Evolutionary conservation across 2,797 vertebrate genomes (phyloP), one percentile per base, ranked within the genome.

Genomic region (Gastrophryne carolinensis): DNA sequence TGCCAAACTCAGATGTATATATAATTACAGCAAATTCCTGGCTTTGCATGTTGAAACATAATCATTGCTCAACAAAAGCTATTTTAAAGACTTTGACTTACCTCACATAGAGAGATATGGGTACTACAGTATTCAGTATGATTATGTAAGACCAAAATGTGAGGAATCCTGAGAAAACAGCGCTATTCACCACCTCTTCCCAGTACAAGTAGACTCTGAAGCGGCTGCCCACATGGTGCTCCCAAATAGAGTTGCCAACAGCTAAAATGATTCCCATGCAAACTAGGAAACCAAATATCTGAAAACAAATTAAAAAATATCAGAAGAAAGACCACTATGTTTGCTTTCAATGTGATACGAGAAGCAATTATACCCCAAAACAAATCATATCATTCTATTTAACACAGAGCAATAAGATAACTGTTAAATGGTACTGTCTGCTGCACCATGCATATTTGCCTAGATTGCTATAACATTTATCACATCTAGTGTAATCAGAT

Each of bases 71-170:
- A 57, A 32, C 9, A 57, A 17, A 32, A 57, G 15, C 7, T 19
- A 52, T 26, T 32, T 24, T 30, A 32, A 26, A 8, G 27, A 15
- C 54, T 41, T 27, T 29, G 13, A 4, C 89, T 86, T 83, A 93
- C 92, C 92, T 93, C 68, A 93, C 89, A 61, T 92, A 93, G 52
- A 93, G 83, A 1, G 91, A 93, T 80, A 93, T 93, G 12, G 91
- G 90, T 34, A 93, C 90, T n/a, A 92, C 89, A 4, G 92, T 92
- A 71, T 92, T 93, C 30, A 92, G 90, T 75, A 92, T 89, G 79
- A 93, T 92, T 70, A 92, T 73, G 47, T 93, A 92, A 1, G 90
- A 93, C 91, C 92, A 93, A 80, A 93, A 93, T 24, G 86, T 91
- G 35, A 93, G 84, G 74, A 93, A 93, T 80, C 91, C 91, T 8